Evolutionary conservation across 2,113 vertebrate species (phyloP).

Genomic region (Forbesichthys papilliferus): DNA sequence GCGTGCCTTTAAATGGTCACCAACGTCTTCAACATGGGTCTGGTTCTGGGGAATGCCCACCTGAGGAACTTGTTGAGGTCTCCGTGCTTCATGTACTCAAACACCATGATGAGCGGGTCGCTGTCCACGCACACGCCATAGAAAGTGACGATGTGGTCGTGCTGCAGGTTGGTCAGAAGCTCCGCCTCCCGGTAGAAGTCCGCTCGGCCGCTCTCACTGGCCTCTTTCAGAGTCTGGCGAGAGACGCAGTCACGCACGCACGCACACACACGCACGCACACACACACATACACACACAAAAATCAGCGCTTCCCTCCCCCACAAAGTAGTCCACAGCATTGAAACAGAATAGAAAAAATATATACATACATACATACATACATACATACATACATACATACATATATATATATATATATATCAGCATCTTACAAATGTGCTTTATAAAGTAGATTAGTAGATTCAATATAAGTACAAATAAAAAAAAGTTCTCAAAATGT

Average conservation of each 20-base stretch:
- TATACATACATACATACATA: too few species aligned
- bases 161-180: slow-evolving; percentile 95
- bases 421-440: too few species aligned
- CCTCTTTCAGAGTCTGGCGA: slow-evolving; percentile 91
- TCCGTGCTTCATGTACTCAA: slow-evolving; percentile 98
- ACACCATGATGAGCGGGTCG: slow-evolving; percentile 98
- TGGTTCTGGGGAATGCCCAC: slow-evolving; percentile 57
- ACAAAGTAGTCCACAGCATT: too few species aligned
- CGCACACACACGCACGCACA: slow-evolving; percentile 6
- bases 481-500: background rate
- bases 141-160: slow-evolving; percentile 97
- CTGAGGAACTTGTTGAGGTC: slow-evolving; percentile 99
- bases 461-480: background rate
- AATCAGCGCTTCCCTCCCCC: background rate
- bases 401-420: too few species aligned
- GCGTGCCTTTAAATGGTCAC: too few species aligned
- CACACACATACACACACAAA: background rate
- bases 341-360: too few species aligned
- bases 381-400: too few species aligned
- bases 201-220: slow-evolving; percentile 93
- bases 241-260: background rate
- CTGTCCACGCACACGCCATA: slow-evolving; percentile 96
- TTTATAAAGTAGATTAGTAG: background rate
- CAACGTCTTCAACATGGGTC: too few species aligned
- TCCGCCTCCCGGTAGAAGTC: slow-evolving; percentile 97